phyloP scores from a whole-genome alignment of 1,140 invertebrate genomes.

The Polyergus mexicanus region DNA sequence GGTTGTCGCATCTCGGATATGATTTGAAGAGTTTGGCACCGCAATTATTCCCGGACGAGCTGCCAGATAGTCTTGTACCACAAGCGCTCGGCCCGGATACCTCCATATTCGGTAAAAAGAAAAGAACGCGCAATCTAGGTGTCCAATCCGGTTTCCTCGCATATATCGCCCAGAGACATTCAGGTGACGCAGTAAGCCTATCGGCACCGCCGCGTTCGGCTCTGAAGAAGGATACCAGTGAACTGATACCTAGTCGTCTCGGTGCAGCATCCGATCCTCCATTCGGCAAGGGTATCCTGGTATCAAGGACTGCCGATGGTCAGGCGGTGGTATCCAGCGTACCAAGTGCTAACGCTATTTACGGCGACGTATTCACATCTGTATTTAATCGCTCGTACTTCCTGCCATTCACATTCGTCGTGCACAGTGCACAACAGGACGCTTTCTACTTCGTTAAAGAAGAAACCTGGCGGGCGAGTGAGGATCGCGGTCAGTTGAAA shows the following conservation, averaged over 20 bases:
- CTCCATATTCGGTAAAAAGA: slow-evolving; percentile 88
- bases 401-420: slow-evolving; percentile 95
- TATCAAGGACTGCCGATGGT: slow-evolving; percentile 92
- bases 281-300: slow-evolving; percentile 96
- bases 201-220: slow-evolving; percentile 92
- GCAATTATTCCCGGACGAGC: slow-evolving; percentile 90
- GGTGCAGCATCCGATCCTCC: slow-evolving; percentile 94
- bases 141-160: slow-evolving; percentile 94
- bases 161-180: slow-evolving; percentile 91
- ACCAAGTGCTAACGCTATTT: slow-evolving; percentile 94
- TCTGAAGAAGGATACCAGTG: slow-evolving; percentile 91
- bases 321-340: slow-evolving; percentile 95
- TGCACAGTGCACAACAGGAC: slow-evolving; percentile 95
- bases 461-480: slow-evolving; percentile 94
- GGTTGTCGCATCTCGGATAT: slow-evolving; percentile 94
- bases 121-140: slow-evolving; percentile 85
- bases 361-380: slow-evolving; percentile 96
- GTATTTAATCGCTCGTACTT: slow-evolving; percentile 97
- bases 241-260: slow-evolving; percentile 90
- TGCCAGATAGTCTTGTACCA: slow-evolving; percentile 89
- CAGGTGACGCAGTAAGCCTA: slow-evolving; percentile 90
- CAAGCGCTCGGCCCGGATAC: slow-evolving; percentile 88
- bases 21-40: slow-evolving; percentile 95
- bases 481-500: slow-evolving; percentile 95
- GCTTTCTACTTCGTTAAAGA: slow-evolving; percentile 98